Base-by-base conservation (phyloP, 2,113 vertebrate genomes). In the Platysteira castanea region DNA sequence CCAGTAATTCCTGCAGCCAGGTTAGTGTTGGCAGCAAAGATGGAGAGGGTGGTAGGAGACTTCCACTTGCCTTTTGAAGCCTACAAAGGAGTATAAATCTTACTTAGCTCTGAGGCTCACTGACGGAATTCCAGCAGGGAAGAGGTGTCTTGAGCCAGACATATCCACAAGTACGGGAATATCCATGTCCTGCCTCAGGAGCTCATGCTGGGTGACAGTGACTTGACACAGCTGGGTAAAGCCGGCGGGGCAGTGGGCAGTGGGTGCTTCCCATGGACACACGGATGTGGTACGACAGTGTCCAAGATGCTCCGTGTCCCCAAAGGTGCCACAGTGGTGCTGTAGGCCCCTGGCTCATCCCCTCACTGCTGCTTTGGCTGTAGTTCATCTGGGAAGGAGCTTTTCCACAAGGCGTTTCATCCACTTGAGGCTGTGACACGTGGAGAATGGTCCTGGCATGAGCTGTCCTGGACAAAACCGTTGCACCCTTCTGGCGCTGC, bases 271-370 rank as follows among this genome's bases (percentile, higher is more conserved):
- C 13, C 5, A 23, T 26, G 0, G 8, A 39, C 53, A 37, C 33
- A 33, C 12, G 16, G 42, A 20, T 0, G 0, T 47, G 53, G 35
- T 33, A n/a, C 0, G 0, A n/a, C 2, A 2, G 31, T 61, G 61
- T 35, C 69, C 0, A 0, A 77, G 69, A 18, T 52, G 44, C 69
- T 73, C 13, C 1, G 0, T 53, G 13, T 54, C 61, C 35, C 63
- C 53, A 54, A 1, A 73, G 71, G 44, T 35, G 35, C 35, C 31
- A 1, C 0, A 42, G 42, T 49, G 30, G 1, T 84, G 69, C 68
- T 14, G 8, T 30, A 16, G 54, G 82, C 68, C 75, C 73, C 64
- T 56, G 7, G 15, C n/a, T 94, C 52, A n/a, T 35, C 26, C n/a
- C 31, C 39, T 67, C 7, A 0, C 54, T 41, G 71, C 59, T 79